Base-by-base conservation (phyloP, 2,113 vertebrate genomes). In the Petroica traversi region DNA sequence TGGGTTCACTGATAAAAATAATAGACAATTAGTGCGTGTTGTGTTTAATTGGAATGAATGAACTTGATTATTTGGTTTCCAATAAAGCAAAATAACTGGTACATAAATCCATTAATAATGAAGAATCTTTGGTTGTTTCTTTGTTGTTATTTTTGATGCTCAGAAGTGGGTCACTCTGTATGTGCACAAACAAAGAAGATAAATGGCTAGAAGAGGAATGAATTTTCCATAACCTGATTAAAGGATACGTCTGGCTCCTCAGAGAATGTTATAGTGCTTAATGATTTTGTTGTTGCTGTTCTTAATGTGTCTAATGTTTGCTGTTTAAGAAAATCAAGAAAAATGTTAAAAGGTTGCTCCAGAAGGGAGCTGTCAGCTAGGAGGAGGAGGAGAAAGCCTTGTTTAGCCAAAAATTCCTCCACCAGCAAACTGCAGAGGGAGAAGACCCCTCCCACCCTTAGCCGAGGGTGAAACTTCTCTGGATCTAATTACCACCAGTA, bases 141-240 rank as follows among this genome's bases (percentile, higher is more conserved):
- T 95, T 88, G 80, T 94, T 93, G 89, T 95, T 97, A 58, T 93
- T 97, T 97, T 97, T 96, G 95, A 96, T 96, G 82, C 75, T 97
- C 51, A 97, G 95, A 98, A 97, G 94, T 97, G 97, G 96, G 97
- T 95, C 95, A 89, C 94, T 97, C n/a, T n/a, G 73, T 95, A 80
- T 95, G 81, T 81, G 73, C 59, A 68, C 88, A 97, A 98, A 97
- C 97, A 98, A 97, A 97, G 95, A 98, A 98, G 97, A 98, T 93
- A 94, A 96, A 98, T 97, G 95, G 69, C 87, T 81, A 28, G 95
- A 93, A 97, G 67, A 96, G 95, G 96, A 96, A 97, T 95, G 96
- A 97, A 98, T 97, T 97, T 98, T 96, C 96, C 90, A 62, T 97
- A 98, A 98, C 95, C 96, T 83, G 96, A 98, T 98, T 98, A 98